Evolutionary conservation across 2,113 vertebrate genomes (phyloP).

Genomic region (Lycaon pictus): DNA sequence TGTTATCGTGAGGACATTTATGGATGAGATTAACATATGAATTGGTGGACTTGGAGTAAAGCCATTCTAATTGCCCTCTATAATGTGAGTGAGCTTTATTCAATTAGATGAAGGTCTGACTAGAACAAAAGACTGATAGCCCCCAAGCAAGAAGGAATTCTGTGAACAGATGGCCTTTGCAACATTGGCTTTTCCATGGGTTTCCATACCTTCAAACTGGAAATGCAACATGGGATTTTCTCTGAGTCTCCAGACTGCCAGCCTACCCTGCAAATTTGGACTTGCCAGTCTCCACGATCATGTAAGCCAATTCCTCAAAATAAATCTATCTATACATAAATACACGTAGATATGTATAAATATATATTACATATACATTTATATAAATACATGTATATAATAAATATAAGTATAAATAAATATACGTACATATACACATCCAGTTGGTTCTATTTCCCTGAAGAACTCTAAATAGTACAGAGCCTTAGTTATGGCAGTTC

Average conservation of each 20-base stretch:
- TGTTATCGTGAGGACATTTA: not conserved
- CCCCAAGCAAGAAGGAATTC: not conserved
- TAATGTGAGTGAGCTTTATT: not conserved
- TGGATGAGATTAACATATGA: not conserved
- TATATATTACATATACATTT: not conserved
- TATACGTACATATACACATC: not conserved
- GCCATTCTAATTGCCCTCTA: not conserved
- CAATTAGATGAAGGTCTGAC: not conserved
- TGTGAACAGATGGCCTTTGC: not conserved
- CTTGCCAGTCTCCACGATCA: not conserved
- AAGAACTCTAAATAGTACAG: not conserved
- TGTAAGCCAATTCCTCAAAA: not conserved
- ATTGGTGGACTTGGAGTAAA: not conserved
- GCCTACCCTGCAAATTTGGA: not conserved
- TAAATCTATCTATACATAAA: not conserved
- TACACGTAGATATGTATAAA: not conserved
- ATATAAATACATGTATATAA: not conserved
- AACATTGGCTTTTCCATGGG: not conserved
- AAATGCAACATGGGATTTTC: not conserved
- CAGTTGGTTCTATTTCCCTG: not conserved
- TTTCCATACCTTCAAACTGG: not conserved
- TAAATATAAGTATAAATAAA: not conserved
- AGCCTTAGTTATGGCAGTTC: not conserved
- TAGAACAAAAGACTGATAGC: not conserved
- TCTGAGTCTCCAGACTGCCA: not conserved